Percentiles rank a stretch among this genome's conserved stretches.
These are phyloP conservation scores for Oncopodura yosiiana DNA, from an alignment of 1,140 invertebrate genomes.

Conservation along the genomic window DNA sequence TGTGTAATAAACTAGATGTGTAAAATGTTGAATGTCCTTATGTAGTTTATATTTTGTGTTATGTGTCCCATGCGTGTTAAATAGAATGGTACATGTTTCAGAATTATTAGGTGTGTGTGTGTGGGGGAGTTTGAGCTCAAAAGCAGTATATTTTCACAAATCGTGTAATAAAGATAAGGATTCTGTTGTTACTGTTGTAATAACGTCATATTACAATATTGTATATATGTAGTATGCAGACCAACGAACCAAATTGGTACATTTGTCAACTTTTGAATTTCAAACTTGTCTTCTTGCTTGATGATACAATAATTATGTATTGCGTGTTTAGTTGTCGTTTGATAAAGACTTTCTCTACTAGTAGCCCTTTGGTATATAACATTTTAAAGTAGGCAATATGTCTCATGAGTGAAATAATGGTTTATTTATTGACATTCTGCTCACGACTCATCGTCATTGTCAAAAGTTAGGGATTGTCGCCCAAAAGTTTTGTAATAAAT, in stretches of 20 bases:
- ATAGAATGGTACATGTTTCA: background rate
- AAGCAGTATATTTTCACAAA: background rate
- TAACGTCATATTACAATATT: constrained; percentile 24
- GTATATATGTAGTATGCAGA: too few species aligned
- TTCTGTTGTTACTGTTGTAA: constrained; percentile 9
- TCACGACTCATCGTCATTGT: too few species aligned
- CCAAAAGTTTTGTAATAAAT: too few species aligned
- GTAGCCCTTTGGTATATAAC: too few species aligned
- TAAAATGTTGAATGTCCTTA: background rate
- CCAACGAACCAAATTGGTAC: constrained; percentile 26
- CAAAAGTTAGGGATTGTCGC: too few species aligned
- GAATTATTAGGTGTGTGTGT: background rate
- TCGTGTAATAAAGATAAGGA: constrained; percentile 27
- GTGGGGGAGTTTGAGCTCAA: background rate
- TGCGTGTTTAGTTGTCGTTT: background rate
- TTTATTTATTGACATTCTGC: too few species aligned
- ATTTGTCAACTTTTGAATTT: constrained; percentile 23
- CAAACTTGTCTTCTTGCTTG: constrained; percentile 17
- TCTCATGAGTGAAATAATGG: too few species aligned
- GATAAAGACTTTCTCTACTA: too few species aligned
- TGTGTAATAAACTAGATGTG: background rate
- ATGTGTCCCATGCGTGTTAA: background rate
- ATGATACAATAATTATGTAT: background rate
- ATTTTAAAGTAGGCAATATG: too few species aligned
- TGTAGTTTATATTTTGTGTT: background rate